Evolutionary conservation across 2,797 vertebrate species (phyloP).

Genomic region (Prunella strophiata): DNA sequence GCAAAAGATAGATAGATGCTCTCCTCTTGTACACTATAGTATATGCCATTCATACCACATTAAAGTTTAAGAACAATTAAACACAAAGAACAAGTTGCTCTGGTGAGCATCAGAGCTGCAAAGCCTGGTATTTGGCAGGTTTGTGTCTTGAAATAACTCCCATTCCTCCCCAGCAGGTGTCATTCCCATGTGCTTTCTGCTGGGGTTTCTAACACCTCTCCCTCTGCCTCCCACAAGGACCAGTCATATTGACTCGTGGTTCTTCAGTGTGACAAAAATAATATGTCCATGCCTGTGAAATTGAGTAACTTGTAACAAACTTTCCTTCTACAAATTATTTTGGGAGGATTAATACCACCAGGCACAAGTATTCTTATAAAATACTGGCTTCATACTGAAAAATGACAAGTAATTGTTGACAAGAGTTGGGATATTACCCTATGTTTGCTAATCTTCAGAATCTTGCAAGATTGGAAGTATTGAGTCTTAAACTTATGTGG

Average conservation of each 20-base stretch:
- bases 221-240: background rate
- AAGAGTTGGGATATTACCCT: background rate
- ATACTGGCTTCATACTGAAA: constrained; percentile 40
- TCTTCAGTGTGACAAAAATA: background rate
- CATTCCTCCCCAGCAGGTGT: background rate
- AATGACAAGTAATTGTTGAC: background rate
- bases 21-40: constrained; percentile 74
- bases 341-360: constrained; percentile 48
- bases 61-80: constrained; percentile 58
- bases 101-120: background rate
- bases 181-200: background rate
- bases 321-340: background rate
- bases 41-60: constrained; percentile 72
- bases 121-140: background rate
- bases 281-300: background rate
- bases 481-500: constrained; percentile 68
- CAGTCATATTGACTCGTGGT: background rate
- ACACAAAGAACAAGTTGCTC: background rate
- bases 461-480: constrained; percentile 7
- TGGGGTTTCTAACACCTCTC: background rate
- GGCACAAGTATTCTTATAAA: constrained; percentile 30
- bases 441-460: constrained; percentile 37
- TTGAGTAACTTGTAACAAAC: background rate
- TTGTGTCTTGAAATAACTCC: background rate
- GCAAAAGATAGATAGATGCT: constrained; percentile 50